Conservation (phyloP, 1,140 invertebrate genomes). For the Drosophila tani region DNA sequence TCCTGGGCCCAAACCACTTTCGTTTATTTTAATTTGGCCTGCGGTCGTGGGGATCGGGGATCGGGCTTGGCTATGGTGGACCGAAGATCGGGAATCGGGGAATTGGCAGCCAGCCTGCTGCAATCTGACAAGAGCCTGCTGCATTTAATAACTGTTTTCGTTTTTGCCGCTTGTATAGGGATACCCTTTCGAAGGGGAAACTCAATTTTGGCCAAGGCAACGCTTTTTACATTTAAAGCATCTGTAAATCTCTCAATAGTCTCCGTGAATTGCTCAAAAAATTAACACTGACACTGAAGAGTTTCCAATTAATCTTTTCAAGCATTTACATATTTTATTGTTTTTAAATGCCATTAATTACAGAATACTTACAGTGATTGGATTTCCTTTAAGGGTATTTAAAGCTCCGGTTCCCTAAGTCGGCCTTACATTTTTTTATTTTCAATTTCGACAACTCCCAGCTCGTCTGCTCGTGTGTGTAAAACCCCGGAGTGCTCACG, state of each 20-base stretch:
- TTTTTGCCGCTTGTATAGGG: conserved; percentile 61
- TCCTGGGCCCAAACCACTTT: conserved; percentile 76
- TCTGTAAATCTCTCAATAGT: not conserved
- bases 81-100: conserved; percentile 10
- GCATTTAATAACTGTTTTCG: conserved; percentile 83
- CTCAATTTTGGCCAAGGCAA: not conserved
- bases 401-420: not conserved
- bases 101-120: conserved; percentile 66
- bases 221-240: not conserved
- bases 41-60: conserved; percentile 49
- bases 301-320: not conserved
- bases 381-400: not conserved
- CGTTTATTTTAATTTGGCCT: conserved; percentile 82
- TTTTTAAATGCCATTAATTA: not conserved
- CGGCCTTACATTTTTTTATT: conserved; percentile 10
- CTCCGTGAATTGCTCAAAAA: not conserved
- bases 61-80: conserved; percentile 4
- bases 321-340: too few species aligned
- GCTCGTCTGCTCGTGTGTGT: conserved; percentile 22
- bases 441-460: not conserved
- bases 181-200: conserved; percentile 20
- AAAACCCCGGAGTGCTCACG: conserved; percentile 63
- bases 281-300: not conserved
- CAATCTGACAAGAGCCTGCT: conserved; percentile 79
- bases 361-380: too few species aligned